A percentile compares a stretch with the other conserved stretches of the same genome.
Evolutionary conservation across 2,888 invertebrate species (phyloP).

Genomic region (Crioceris asparagi): DNA sequence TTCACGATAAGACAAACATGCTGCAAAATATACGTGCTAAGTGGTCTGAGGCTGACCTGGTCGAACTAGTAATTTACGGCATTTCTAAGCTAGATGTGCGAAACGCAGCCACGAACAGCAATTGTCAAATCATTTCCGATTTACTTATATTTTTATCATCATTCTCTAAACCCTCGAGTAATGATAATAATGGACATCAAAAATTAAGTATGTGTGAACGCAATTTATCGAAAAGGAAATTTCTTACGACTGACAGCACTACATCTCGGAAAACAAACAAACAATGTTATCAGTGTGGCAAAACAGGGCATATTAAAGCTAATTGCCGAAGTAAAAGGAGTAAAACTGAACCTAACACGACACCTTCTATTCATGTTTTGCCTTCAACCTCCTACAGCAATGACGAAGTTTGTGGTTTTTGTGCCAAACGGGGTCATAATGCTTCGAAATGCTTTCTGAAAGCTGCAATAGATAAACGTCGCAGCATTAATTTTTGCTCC

Average conservation of each 20-base stretch:
- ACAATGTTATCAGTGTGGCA: background rate
- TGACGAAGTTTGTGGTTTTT: background rate
- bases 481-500: background rate
- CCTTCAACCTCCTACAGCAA: background rate
- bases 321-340: background rate
- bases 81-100: background rate
- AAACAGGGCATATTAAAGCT: background rate
- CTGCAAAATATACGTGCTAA: background rate
- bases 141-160: background rate
- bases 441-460: background rate
- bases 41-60: background rate
- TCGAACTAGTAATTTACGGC: background rate
- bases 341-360: background rate
- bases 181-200: too few relatives aligned
- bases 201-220: background rate
- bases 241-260: background rate
- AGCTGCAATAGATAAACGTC: conserved; percentile 1
- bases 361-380: background rate
- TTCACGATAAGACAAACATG: background rate
- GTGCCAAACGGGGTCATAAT: background rate
- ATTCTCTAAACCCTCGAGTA: background rate
- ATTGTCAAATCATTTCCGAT: background rate
- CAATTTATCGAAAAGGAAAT: background rate
- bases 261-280: background rate
- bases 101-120: background rate